Conservation (phyloP, 2,888 invertebrate species). For the Ennomos erosarius region DNA sequence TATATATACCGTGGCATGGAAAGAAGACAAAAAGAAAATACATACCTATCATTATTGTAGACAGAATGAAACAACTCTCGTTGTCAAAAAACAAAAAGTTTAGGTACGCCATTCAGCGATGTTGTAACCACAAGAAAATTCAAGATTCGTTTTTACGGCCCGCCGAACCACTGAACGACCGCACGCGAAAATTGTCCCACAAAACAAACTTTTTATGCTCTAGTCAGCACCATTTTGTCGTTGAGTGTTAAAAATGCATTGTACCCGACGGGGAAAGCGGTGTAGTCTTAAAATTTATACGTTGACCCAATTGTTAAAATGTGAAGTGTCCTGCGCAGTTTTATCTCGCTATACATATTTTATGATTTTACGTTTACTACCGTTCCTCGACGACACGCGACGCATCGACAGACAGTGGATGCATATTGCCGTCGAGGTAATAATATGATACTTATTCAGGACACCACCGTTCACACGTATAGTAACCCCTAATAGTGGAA, state of each 20-base stretch:
- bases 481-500: too few relatives aligned
- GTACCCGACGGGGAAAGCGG: conserved; percentile 35
- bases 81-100: conserved; percentile 3
- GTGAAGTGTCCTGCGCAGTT: conserved; percentile 42
- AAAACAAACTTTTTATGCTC: conserved; percentile 35
- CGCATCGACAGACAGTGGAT: too few relatives aligned
- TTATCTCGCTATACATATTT: conserved; percentile 9
- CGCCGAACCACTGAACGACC: conserved; percentile 13
- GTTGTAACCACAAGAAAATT: conserved; percentile 26
- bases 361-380: too few relatives aligned
- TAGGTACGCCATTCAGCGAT: conserved; percentile 3
- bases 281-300: conserved; percentile 53
- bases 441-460: too few relatives aligned
- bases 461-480: too few relatives aligned
- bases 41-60: too few relatives aligned
- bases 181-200: conserved; percentile 26
- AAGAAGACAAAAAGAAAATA: too few relatives aligned
- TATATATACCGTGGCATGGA: too few relatives aligned
- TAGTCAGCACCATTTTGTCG: conserved; percentile 39
- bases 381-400: too few relatives aligned
- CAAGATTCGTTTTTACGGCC: conserved; percentile 30
- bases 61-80: too few relatives aligned
- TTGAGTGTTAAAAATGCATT: conserved; percentile 49
- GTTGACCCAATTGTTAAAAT: conserved; percentile 51
- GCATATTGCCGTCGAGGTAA: too few relatives aligned